Conservation (phyloP, 1,140 invertebrate species). For the Coelopa frigida region DNA sequence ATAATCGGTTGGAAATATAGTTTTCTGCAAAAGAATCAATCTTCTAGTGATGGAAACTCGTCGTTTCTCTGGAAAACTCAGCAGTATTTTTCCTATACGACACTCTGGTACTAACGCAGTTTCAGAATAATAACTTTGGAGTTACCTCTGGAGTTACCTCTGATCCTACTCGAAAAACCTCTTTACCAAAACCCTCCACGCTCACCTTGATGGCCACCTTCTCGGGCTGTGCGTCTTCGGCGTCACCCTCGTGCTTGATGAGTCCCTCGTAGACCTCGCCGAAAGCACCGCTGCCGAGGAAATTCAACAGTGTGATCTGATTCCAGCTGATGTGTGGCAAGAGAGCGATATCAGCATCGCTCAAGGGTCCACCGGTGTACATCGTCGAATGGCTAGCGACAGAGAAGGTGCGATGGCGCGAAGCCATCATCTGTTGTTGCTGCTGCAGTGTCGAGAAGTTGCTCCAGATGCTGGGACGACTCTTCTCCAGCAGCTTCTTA, state of each 20-base stretch:
- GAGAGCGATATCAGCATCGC: constrained; percentile 59
- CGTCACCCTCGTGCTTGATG: constrained; percentile 57
- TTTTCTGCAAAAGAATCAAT: not conserved
- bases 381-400: constrained; percentile 70
- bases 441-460: constrained; percentile 83
- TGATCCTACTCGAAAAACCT: no score
- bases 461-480: constrained; percentile 50
- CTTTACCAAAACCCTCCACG: constrained; percentile 4
- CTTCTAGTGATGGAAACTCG: not conserved
- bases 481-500: constrained; percentile 37
- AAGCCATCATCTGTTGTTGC: constrained; percentile 57
- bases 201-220: constrained; percentile 79
- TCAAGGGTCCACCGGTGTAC: constrained; percentile 55
- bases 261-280: constrained; percentile 92
- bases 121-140: no score
- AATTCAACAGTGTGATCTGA: constrained; percentile 75
- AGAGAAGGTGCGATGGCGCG: constrained; percentile 59
- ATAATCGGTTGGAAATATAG: no score
- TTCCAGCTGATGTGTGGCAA: constrained; percentile 78
- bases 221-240: constrained; percentile 48
- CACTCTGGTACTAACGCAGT: no score
- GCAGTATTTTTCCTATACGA: not conserved
- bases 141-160: no score
- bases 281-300: constrained; percentile 92
- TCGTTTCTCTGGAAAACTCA: not conserved